Conservation (phyloP, 2,113 vertebrate species). For the Chamaea fasciata region DNA sequence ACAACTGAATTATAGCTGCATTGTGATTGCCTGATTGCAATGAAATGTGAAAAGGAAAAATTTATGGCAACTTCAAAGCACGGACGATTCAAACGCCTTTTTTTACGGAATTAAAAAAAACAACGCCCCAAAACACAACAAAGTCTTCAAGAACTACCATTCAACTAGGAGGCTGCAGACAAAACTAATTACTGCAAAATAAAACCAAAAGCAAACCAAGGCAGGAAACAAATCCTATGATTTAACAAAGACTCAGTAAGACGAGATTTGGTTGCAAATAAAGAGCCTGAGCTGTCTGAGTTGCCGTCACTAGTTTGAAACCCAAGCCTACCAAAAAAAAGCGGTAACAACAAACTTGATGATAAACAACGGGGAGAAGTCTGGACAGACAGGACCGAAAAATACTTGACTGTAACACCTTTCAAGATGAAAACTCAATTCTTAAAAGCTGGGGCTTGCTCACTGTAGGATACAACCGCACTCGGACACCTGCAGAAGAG, state of each 20-base stretch:
- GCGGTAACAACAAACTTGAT: background rate
- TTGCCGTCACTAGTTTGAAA: background rate
- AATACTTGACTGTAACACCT: background rate
- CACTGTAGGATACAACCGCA: background rate
- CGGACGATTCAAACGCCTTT: background rate
- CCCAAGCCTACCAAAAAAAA: background rate
- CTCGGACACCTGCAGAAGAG: rapidly evolving
- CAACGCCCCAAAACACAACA: background rate
- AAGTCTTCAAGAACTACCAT: conserved; percentile 18
- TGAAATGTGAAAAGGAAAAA: conserved; percentile 20
- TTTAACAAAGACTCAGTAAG: background rate
- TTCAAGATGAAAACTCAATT: background rate
- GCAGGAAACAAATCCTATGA: background rate
- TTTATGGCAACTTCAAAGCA: conserved; percentile 27
- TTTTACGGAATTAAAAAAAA: background rate
- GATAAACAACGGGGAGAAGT: background rate
- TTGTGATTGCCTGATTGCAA: background rate
- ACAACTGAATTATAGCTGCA: background rate
- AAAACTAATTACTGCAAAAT: conserved; percentile 24
- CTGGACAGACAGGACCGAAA: background rate
- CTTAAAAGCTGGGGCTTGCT: background rate
- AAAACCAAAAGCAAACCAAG: background rate
- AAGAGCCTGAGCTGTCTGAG: background rate
- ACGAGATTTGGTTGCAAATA: background rate
- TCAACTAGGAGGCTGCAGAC: background rate